These are phyloP conservation scores for Mya arenaria DNA, from an alignment of 1,140 invertebrate species.

Conservation along the genomic window DNA sequence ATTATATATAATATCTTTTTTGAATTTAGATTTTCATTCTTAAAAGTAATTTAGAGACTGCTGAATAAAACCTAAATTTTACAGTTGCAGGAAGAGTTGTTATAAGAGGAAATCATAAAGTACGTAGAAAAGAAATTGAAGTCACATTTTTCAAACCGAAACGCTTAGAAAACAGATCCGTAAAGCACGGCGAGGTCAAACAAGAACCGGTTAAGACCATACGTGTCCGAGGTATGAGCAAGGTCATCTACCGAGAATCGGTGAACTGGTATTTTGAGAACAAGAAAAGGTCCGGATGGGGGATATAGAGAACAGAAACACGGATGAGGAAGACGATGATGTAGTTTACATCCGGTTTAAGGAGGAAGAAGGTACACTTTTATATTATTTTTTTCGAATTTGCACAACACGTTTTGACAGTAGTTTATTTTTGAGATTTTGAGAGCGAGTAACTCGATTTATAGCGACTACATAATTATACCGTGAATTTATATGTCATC, in stretches of 20 bases:
- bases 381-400: background rate
- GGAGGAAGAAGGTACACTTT: background rate
- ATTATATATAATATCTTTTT: background rate
- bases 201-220: background rate
- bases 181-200: background rate
- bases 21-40: background rate
- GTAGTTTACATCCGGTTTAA: slow-evolving; percentile 11
- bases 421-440: background rate
- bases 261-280: background rate
- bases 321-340: slow-evolving; percentile 36
- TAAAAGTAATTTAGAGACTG: background rate
- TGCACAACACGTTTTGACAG: background rate
- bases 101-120: background rate
- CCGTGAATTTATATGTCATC: too few relatives aligned
- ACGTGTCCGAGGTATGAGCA: background rate
- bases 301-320: background rate
- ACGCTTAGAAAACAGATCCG: too few relatives aligned
- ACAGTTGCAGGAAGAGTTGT: slow-evolving; percentile 25
- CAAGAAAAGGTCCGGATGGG: background rate
- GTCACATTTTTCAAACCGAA: background rate
- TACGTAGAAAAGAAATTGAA: slow-evolving; percentile 1
- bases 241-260: background rate
- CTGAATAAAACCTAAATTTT: too few relatives aligned
- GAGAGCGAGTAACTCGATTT: background rate
- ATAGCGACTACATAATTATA: too few relatives aligned